These are phyloP conservation scores for Hoplias malabaricus DNA, from an alignment of 2,113 vertebrate genomes.

Conservation along the genomic window DNA sequence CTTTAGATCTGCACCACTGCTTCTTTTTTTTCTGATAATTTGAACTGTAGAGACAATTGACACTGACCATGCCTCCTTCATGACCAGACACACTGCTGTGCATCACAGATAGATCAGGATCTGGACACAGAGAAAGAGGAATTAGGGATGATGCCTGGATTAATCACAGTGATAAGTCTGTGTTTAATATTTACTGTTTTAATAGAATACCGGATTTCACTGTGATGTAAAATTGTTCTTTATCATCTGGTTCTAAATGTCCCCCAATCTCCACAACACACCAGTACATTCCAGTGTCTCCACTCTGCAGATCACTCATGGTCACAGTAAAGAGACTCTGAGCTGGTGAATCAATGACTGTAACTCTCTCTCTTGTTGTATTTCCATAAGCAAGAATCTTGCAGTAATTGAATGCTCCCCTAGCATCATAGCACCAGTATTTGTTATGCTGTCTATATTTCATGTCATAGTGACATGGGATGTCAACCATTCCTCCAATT, in stretches of 20 bases:
- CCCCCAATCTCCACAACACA: not conserved
- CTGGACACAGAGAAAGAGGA: not conserved
- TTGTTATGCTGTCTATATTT: conserved; percentile 22
- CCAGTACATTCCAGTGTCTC: conserved; percentile 5
- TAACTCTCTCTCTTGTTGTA: not conserved
- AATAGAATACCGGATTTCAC: conserved; percentile 6
- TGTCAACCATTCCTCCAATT: conserved; percentile 18
- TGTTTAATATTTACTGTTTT: not conserved
- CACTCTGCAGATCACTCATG: not conserved
- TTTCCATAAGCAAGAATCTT: not conserved
- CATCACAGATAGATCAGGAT: conserved; percentile 25
- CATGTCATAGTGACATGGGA: conserved; percentile 40
- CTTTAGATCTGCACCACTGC: not conserved
- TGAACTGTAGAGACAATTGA: conserved; percentile 47
- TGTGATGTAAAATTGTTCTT: not conserved
- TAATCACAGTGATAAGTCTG: not conserved
- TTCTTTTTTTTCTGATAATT: not conserved
- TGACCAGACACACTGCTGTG: conserved; percentile 26
- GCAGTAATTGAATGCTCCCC: rapidly evolving
- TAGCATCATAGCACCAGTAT: conserved; percentile 29
- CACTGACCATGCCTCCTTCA: conserved; percentile 32
- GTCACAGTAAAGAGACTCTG: conserved; percentile 38
- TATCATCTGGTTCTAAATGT: not conserved
- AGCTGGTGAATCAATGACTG: conserved; percentile 31
- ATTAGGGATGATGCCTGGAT: not conserved